Evolutionary conservation across 2,797 vertebrate genomes (phyloP), one percentile per base, ranked within the genome.

Genomic region (Chiloscyllium punctatum): DNA sequence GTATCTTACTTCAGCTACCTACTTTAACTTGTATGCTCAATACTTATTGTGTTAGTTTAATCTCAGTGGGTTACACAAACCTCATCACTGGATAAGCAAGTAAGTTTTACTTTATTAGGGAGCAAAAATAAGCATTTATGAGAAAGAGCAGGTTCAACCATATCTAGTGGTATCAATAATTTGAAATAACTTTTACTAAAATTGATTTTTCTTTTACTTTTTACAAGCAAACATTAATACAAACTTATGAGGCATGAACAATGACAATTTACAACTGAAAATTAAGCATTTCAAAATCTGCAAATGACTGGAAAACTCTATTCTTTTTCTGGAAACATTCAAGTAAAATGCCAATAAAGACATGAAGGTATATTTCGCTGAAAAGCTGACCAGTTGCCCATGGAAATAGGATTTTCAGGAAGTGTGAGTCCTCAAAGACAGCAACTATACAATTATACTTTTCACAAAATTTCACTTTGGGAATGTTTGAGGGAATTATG

Each of bases 361-460:
- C 62, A 92, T 62, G 90, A 92, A 92, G 53, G 21, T 42, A 92
- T 37, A 92, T 69, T 92, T 42, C 9, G 62, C 69, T 69, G n/a
- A 92, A 92, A 42, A 69, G 90, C 90, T 92, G n/a, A 69, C 62
- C 37, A n/a, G 90, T 92, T 92, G 94, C 48, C 48, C 13, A 57
- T 95, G 69, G 69, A 95, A 72, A 95, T 48, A 11, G 42, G 27
- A 57, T 95, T 95, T 95, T 95, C 94, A 74, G 71, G 94, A 92
- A 92, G 42, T 94, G 37, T 21, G 30, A 33, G 48, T 95, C 53
- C 94, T 74, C 94, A 77, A 94, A 95, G 69, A 77, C 72, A 51
- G 69, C 48, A 94, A 94, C 68, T n/a, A 33, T 88, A 57, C 51
- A 53, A 6, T 23, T 69, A 94, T 27, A 51, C 42, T 51, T 53